Conservation (phyloP, 1,140 invertebrate species). For the Diachasma alloeum region DNA sequence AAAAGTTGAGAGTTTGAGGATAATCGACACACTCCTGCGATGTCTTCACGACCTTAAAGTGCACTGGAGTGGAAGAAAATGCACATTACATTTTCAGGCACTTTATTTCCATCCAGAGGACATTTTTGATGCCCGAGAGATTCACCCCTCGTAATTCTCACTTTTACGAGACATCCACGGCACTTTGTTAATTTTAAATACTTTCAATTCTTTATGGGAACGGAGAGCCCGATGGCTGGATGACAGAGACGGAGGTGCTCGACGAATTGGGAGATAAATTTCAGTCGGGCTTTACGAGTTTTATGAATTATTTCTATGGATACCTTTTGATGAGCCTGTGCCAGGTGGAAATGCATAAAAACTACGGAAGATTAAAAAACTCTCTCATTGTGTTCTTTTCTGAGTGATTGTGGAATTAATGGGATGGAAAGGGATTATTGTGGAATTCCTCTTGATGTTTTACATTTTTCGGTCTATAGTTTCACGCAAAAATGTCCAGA, state of each 20-base stretch:
- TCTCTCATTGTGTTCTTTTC: neutral
- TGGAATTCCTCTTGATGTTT: too few relatives aligned
- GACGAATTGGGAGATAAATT: neutral
- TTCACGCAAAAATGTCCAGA: too few relatives aligned
- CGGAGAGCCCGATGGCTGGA: neutral
- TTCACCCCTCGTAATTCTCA: neutral
- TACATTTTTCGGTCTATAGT: too few relatives aligned
- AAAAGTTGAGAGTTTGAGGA: neutral
- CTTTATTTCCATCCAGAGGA: neutral
- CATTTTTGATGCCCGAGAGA: neutral
- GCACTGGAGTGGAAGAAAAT: slow-evolving; percentile 3
- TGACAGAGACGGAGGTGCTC: neutral
- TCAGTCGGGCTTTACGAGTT: neutral
- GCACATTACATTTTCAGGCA: neutral
- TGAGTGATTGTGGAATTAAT: neutral
- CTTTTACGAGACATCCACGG: neutral
- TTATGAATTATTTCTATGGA: neutral
- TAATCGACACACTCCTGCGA: neutral
- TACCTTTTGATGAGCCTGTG: too few relatives aligned
- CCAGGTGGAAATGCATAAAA: too few relatives aligned
- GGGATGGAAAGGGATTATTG: neutral
- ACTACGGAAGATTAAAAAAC: neutral
- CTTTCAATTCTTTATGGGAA: neutral
- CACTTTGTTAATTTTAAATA: neutral
- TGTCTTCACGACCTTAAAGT: neutral